Base-by-base conservation (phyloP, 1,140 invertebrate species). In the Drosophila eugracilis region DNA sequence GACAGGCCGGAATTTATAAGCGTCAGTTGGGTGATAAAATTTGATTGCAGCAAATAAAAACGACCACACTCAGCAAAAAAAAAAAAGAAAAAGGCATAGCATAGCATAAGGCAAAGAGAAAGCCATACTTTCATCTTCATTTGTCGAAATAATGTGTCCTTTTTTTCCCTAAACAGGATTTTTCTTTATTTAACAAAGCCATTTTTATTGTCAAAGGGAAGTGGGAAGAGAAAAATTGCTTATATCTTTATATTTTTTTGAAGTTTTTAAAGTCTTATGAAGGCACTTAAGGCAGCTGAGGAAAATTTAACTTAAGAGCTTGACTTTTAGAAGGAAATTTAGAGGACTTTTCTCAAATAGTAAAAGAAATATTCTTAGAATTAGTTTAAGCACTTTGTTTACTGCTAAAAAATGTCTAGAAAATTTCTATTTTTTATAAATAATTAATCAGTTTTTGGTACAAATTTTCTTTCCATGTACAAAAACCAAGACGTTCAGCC, bases 1-100 rank as follows among this genome's bases (percentile, higher is more conserved):
- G 74, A 81, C 78, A 81, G 78, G 47, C 41, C 54, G 42, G 70
- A 83, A 83, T 83, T 83, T 83, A 83, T 83, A 83, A 83, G 78
- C 78, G 79, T 83, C 78, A 78, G 78, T 75, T 83, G 78, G 69
- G 78, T 72, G 69, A 83, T 83, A 83, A 83, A 83, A 83, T 78
- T 83, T 83, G 78, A 83, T 83, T 83, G 78, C 74, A 62, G 70
- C 78, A 81, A 81, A 81, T 81, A 81, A 81, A 81, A 81, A 53
- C 28, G 28, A 47, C 34, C 48, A 24, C 45, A 30, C 30, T 48
- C 19, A 58, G 26, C 26, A 58, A 30, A 21, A 41, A n/a, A 9
- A 6, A 30, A 21, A 17, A 15, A n/a, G n/a, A n/a, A n/a, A n/a
- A n/a, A n/a, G n/a, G n/a, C n/a, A n/a, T n/a, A n/a, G n/a, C n/a